Percentiles rank a stretch among this genome's conserved stretches.
Evolutionary conservation across 2,113 vertebrate genomes (phyloP).

Genomic region (Sander lucioperca): DNA sequence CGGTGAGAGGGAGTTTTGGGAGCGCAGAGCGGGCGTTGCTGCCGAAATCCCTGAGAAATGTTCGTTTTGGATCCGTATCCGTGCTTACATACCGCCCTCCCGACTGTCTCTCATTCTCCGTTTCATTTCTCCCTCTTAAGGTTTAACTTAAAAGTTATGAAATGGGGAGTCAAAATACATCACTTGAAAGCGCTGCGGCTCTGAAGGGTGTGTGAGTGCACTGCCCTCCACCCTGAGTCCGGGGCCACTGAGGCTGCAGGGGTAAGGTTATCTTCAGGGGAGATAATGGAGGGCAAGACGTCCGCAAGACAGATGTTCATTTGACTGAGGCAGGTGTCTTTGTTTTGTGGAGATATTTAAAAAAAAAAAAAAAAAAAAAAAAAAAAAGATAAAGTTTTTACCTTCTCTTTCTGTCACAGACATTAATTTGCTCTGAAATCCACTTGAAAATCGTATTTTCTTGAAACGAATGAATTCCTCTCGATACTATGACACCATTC

Average conservation of each 20-base stretch:
- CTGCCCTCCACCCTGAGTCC: constrained; percentile 38
- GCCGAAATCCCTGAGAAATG: constrained; percentile 88
- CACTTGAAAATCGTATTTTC: constrained; percentile 1
- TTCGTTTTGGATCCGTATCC: constrained; percentile 86
- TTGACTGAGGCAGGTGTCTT: constrained; percentile 55
- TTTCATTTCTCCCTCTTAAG: constrained; percentile 81
- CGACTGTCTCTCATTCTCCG: constrained; percentile 79
- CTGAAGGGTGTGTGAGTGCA: constrained; percentile 13
- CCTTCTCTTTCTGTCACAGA: background rate
- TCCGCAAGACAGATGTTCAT: constrained; percentile 40
- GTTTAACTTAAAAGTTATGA: constrained; percentile 83
- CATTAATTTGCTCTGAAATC: constrained; percentile 13
- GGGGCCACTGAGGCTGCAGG: constrained; percentile 49
- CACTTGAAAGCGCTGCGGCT: constrained; percentile 70
- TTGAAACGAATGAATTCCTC: constrained; percentile 35
- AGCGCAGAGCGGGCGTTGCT: constrained; percentile 84
- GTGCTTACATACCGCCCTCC: constrained; percentile 85
- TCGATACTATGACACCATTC: constrained; percentile 55
- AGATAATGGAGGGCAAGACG: constrained; percentile 35
- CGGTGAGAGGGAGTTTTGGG: constrained; percentile 81
- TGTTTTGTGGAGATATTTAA: constrained; percentile 9
- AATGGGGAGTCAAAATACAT: constrained; percentile 79
- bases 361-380: background rate
- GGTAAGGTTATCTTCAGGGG: constrained; percentile 51
- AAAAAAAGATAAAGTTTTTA: too few species aligned